phyloP scores from a whole-genome alignment of 2,888 invertebrate species.

The Aethes cnicana region DNA sequence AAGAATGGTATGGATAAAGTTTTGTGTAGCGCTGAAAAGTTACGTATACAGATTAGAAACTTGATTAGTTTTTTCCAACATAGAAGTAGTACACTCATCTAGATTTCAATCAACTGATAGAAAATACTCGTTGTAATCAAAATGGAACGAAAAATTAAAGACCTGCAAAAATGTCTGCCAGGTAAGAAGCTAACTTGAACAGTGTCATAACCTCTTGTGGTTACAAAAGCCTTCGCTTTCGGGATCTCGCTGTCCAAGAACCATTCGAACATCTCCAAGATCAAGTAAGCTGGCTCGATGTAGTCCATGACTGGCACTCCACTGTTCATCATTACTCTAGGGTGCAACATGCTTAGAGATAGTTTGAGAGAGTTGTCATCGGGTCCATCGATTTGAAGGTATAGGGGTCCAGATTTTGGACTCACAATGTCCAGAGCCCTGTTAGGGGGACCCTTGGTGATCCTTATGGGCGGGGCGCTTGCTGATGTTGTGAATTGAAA shows the following conservation, averaged over 20 bases:
- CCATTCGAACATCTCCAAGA: constrained; percentile 68
- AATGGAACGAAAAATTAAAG: too few relatives aligned
- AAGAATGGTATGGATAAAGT: too few relatives aligned
- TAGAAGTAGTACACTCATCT: too few relatives aligned
- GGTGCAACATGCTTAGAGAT: constrained; percentile 56
- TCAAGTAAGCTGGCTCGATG: constrained; percentile 60
- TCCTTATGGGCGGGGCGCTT: constrained; percentile 48
- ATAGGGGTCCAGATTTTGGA: constrained; percentile 60
- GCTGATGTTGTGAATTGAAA: constrained; percentile 57
- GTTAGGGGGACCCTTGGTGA: constrained; percentile 45
- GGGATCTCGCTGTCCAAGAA: constrained; percentile 56
- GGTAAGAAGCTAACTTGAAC: constrained; percentile 56
- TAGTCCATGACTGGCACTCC: constrained; percentile 51
- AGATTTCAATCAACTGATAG: not conserved
- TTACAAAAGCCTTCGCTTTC: constrained; percentile 49
- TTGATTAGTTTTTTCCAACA: too few relatives aligned
- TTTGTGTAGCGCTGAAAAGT: too few relatives aligned
- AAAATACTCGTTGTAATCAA: too few relatives aligned
- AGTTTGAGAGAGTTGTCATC: constrained; percentile 53
- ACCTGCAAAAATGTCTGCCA: constrained; percentile 73
- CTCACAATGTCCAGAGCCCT: constrained; percentile 53
- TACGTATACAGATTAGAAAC: too few relatives aligned
- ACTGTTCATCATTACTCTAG: constrained; percentile 57
- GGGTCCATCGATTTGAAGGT: constrained; percentile 67
- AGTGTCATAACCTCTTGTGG: constrained; percentile 56